phyloP scores from a whole-genome alignment of 2,888 invertebrate species.

The Trachelus troglodyta region DNA sequence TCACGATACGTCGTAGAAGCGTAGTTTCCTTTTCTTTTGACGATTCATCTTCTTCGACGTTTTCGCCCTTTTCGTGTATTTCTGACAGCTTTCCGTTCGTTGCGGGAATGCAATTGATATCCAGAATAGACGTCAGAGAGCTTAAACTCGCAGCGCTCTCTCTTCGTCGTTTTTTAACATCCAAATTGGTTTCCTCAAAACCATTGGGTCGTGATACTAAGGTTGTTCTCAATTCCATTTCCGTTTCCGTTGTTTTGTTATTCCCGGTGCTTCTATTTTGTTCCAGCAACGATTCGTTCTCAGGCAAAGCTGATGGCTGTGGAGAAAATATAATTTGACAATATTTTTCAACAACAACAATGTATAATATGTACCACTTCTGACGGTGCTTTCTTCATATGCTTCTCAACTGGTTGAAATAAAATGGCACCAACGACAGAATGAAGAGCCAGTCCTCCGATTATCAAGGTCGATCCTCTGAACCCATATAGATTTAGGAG shows the following conservation, averaged over 20 bases:
- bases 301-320: background rate
- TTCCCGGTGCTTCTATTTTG: background rate
- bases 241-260: background rate
- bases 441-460: slow-evolving; percentile 77
- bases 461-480: slow-evolving; percentile 75
- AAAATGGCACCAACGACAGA: slow-evolving; percentile 76
- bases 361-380: slow-evolving; percentile 46
- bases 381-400: slow-evolving; percentile 72
- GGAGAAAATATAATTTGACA: background rate
- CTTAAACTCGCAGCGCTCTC: slow-evolving; percentile 49
- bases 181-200: background rate
- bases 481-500: slow-evolving; percentile 75
- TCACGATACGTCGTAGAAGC: slow-evolving; percentile 72
- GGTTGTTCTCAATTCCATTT: background rate
- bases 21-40: slow-evolving; percentile 44
- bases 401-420: slow-evolving; percentile 79
- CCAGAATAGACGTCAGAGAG: slow-evolving; percentile 20
- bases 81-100: background rate
- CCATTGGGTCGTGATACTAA: background rate
- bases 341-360: background rate
- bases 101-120: background rate
- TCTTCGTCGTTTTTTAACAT: slow-evolving; percentile 20
- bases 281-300: background rate
- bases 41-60: slow-evolving; percentile 66
- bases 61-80: slow-evolving; percentile 59